These are phyloP conservation scores for Aspidapion aeneum DNA, from an alignment of 2,888 invertebrate genomes.

Conservation along the genomic window DNA sequence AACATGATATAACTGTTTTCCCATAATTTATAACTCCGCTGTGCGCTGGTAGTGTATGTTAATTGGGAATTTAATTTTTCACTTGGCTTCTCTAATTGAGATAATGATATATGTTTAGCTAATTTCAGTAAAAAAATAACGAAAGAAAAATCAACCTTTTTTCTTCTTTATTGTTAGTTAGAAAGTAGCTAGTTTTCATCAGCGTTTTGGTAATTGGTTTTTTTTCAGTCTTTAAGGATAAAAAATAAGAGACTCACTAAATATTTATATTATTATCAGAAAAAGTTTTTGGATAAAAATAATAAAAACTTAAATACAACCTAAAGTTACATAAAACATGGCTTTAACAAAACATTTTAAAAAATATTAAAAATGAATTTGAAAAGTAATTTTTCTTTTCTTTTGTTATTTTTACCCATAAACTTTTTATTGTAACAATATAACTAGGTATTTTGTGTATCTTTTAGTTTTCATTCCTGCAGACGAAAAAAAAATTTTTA, in stretches of 20 bases:
- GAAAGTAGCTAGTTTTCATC: too few relatives aligned
- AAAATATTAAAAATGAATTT: too few relatives aligned
- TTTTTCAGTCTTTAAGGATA: background rate
- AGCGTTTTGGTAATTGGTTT: background rate
- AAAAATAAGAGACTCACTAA: background rate
- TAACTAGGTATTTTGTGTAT: too few relatives aligned
- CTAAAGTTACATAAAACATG: too few relatives aligned
- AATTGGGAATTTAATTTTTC: background rate
- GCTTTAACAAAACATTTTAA: too few relatives aligned
- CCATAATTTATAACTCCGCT: conserved; percentile 22
- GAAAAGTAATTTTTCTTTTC: too few relatives aligned
- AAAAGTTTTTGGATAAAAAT: background rate
- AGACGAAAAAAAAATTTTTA: too few relatives aligned
- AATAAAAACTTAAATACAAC: background rate
- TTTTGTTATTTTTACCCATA: too few relatives aligned
- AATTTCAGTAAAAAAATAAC: background rate
- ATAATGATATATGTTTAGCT: background rate
- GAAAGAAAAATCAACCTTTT: background rate
- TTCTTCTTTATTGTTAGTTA: too few relatives aligned
- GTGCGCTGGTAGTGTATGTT: conserved; percentile 13
- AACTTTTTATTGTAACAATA: too few relatives aligned
- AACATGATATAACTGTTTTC: conserved; percentile 13
- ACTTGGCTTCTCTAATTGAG: background rate
- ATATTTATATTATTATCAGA: background rate
- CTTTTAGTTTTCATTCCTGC: too few relatives aligned